Evolutionary conservation across 92 coral and sea anemone species (phyloP).

Genomic region (Ricordea florida): DNA sequence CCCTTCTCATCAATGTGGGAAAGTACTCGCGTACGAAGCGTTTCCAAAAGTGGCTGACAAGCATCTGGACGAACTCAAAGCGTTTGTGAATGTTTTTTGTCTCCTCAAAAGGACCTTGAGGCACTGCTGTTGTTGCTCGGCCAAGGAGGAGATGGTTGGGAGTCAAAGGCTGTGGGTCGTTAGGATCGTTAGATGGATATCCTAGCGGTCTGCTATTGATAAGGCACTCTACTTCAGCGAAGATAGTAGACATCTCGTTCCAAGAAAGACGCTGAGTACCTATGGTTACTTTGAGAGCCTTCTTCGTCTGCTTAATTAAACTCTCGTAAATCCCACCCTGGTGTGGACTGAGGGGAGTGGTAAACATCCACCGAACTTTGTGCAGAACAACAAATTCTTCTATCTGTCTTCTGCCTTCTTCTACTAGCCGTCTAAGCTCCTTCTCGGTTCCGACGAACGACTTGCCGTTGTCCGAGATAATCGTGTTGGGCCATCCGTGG

Average conservation of each 20-base stretch:
- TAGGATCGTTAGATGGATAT: not conserved
- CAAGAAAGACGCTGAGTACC: constrained; percentile 17
- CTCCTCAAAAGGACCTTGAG: constrained; percentile 13
- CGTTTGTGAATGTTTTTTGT: constrained; percentile 11
- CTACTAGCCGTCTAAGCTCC: constrained; percentile 9
- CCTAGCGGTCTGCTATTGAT: constrained; percentile 23
- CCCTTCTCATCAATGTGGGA: too few species aligned
- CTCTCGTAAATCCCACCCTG: too few species aligned
- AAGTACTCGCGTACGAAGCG: too few species aligned
- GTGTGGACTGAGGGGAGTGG: too few species aligned
- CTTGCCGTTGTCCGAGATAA: constrained; percentile 46
- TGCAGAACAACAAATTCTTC: too few species aligned
- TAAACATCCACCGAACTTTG: too few species aligned
- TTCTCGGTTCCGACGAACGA: constrained; percentile 51
- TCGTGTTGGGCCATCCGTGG: constrained; percentile 49
- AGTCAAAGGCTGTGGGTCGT: not conserved
- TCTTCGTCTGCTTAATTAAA: too few species aligned
- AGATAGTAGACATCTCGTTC: constrained; percentile 41
- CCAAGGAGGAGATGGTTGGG: constrained; percentile 39
- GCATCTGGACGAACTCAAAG: constrained; percentile 38
- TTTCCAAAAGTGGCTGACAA: too few species aligned
- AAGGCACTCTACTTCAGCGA: constrained; percentile 26
- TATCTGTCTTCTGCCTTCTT: constrained; percentile 6
- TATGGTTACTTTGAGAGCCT: constrained; percentile 1
- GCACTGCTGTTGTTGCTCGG: constrained; percentile 26